A percentile compares a stretch with the other conserved stretches of the same genome.
Conservation (phyloP, 2,888 invertebrate species). For the Anodontia alba region DNA sequence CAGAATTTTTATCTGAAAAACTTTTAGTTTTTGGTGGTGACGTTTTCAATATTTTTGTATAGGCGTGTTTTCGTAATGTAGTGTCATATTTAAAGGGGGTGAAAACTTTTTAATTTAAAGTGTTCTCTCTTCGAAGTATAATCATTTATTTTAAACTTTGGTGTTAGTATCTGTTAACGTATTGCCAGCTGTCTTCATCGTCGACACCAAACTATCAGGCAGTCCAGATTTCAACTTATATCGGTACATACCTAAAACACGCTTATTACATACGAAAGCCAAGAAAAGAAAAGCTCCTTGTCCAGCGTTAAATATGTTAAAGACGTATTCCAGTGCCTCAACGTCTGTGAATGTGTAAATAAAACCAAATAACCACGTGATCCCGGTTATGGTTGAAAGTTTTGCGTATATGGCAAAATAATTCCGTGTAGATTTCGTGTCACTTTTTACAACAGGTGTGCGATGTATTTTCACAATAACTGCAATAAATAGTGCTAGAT, state of each 20-base stretch:
- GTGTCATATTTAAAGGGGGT: too few species aligned
- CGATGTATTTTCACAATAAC: conserved; percentile 40
- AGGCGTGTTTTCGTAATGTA: too few species aligned
- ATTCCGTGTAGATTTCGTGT: conserved; percentile 29
- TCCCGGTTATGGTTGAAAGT: conserved; percentile 50
- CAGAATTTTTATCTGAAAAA: too few species aligned
- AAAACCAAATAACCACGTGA: conserved; percentile 54
- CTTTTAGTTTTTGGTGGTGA: too few species aligned
- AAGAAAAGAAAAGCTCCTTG: conserved; percentile 53
- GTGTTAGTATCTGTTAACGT: too few species aligned
- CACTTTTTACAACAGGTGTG: conserved; percentile 18
- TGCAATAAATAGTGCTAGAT: conserved; percentile 29
- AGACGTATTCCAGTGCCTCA: conserved; percentile 40
- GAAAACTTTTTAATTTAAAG: too few species aligned
- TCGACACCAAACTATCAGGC: background rate
- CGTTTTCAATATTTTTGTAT: too few species aligned
- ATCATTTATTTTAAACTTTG: too few species aligned
- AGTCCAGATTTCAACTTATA: background rate
- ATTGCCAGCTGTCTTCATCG: background rate
- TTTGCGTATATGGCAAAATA: conserved; percentile 46
- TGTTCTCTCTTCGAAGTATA: too few species aligned
- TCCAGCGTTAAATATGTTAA: conserved; percentile 46
- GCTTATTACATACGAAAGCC: conserved; percentile 45
- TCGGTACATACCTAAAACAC: conserved; percentile 37
- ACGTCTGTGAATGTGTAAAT: conserved; percentile 26